Evolutionary conservation across 2,113 vertebrate species (phyloP).

Genomic region (Nothobranchius kuhntae): DNA sequence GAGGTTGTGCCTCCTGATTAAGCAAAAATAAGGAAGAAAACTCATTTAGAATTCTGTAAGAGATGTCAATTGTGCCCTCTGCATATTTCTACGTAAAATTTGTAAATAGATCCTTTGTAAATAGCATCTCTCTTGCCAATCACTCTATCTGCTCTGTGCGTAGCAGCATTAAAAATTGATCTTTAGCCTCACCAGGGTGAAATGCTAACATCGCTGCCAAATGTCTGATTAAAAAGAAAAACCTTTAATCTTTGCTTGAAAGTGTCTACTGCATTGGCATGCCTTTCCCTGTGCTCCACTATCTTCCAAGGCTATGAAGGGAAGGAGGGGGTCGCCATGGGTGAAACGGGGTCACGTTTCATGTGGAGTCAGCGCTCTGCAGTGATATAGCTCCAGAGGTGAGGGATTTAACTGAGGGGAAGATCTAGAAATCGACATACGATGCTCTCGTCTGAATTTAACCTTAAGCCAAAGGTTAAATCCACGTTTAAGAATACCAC

Average conservation of each 20-base stretch:
- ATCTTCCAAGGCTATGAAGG: conserved; percentile 70
- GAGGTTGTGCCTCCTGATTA: conserved; percentile 72
- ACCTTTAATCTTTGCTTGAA: conserved; percentile 86
- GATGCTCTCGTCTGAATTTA: conserved; percentile 64
- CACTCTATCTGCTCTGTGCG: conserved; percentile 76
- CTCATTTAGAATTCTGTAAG: conserved; percentile 78
- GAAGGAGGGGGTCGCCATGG: conserved; percentile 66
- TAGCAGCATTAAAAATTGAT: conserved; percentile 85
- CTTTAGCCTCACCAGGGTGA: conserved; percentile 77
- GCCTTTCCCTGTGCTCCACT: conserved; percentile 68
- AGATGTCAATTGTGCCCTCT: conserved; percentile 79
- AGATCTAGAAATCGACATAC: conserved; percentile 68
- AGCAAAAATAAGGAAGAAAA: conserved; percentile 33
- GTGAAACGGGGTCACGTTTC: conserved; percentile 76
- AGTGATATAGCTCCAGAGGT: conserved; percentile 62
- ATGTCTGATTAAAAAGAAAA: conserved; percentile 84
- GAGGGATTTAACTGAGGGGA: conserved; percentile 70
- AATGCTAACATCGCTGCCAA: conserved; percentile 83
- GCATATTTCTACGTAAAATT: conserved; percentile 77
- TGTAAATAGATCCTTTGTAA: conserved; percentile 84
- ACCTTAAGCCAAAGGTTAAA: conserved; percentile 71
- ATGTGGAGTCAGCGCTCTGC: conserved; percentile 68
- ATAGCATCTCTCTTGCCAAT: conserved; percentile 81
- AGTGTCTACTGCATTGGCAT: conserved; percentile 81
- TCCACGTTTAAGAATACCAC: conserved; percentile 55